Evolutionary conservation across 2,888 invertebrate genomes (phyloP), one percentile per base, ranked within the genome.

Genomic region (Macaria notata): DNA sequence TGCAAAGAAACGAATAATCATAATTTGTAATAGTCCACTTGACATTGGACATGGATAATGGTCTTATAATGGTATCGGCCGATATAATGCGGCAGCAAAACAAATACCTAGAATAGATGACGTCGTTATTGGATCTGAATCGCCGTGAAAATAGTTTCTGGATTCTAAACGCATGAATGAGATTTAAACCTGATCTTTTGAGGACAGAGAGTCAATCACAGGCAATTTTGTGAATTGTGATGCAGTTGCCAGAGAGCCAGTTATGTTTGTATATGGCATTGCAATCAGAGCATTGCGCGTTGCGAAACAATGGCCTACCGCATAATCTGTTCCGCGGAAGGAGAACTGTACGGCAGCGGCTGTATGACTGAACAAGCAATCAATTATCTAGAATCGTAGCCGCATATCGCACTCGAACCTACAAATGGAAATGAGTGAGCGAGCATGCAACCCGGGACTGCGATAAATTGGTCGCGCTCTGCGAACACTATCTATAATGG

Each of bases 241-340:
- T 80, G 75, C 74, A 75, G 75, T 79, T 79, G 75, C 81, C 74
- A 79, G 78, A 82, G 69, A 65, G 66, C 64, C 69, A 65, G 72
- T 73, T 72, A 70, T 73, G 75, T 77, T 71, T 75, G 74, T 61
- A 54, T 74, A 82, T 83, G 83, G 82, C 78, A 72, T 81, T 87
- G 83, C 81, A 88, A 88, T 88, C 88, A 86, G 88, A 88, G 88
- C 88, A 88, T 84, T 86, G 83, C 86, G 73, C 61, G 70, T 89
- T 88, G 87, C 82, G 80, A 87, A 84, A 88, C 83, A 83, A 84
- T 82, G 81, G 82, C 78, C 76, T 78, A 76, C 76, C 78, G 77
- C 73, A 80, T 83, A 84, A 85, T 84, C 83, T 80, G 85, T 83
- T 85, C 78, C 72, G 76, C 77, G 73, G 83, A 81, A 81, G 74